phyloP scores from a whole-genome alignment of 2,797 vertebrate species.

The Tangara arthus region DNA sequence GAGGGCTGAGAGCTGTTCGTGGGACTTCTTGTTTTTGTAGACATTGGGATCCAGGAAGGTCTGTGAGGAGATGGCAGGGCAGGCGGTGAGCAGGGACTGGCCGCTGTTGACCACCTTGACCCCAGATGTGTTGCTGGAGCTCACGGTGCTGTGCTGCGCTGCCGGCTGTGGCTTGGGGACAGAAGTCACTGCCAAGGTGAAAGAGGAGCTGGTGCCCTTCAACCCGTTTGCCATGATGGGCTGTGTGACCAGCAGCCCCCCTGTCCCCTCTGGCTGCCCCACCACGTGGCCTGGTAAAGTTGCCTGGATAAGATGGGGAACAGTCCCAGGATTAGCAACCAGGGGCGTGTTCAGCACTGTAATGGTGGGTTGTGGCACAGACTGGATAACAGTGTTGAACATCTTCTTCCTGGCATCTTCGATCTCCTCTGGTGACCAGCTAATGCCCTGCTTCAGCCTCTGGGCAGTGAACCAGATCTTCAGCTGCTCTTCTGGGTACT shows the following conservation, averaged over 20 bases:
- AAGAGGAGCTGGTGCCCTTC: slow-evolving; percentile 86
- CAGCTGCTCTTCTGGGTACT: slow-evolving; percentile 96
- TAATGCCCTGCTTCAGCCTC: slow-evolving; percentile 96
- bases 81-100: slow-evolving; percentile 77
- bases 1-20: slow-evolving; percentile 88
- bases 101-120: slow-evolving; percentile 74
- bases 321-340: slow-evolving; percentile 79
- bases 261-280: slow-evolving; percentile 75
- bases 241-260: slow-evolving; percentile 90
- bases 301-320: slow-evolving; percentile 94
- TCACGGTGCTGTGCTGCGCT: slow-evolving; percentile 78
- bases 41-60: slow-evolving; percentile 83
- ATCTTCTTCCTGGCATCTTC: slow-evolving; percentile 97
- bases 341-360: slow-evolving; percentile 90
- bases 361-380: slow-evolving; percentile 87
- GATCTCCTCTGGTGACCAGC: slow-evolving; percentile 97
- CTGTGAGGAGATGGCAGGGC: slow-evolving; percentile 77
- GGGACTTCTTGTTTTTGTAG: slow-evolving; percentile 94
- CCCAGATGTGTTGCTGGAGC: slow-evolving; percentile 72
- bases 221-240: slow-evolving; percentile 91
- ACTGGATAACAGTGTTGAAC: slow-evolving; percentile 98
- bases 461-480: slow-evolving; percentile 99
- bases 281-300: slow-evolving; percentile 87
- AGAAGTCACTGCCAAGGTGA: slow-evolving; percentile 85
- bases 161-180: slow-evolving; percentile 81